Evolutionary conservation across 2,888 invertebrate genomes (phyloP).

Genomic region (Dromius quadrimaculatus): DNA sequence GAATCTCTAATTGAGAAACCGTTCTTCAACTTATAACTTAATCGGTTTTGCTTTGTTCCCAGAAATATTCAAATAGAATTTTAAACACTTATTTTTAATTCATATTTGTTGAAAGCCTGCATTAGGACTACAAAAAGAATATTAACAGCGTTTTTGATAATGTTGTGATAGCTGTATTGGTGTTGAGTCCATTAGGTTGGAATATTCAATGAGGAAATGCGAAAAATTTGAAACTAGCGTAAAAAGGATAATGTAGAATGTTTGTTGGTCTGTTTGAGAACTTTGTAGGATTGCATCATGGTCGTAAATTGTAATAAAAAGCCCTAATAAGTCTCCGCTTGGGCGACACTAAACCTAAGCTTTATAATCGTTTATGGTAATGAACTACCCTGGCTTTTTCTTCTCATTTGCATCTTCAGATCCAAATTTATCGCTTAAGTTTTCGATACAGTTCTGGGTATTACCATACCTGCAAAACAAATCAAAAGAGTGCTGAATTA

Average conservation of each 20-base stretch:
- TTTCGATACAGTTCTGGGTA: constrained; percentile 23
- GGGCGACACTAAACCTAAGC: constrained; percentile 55
- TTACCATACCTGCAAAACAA: constrained; percentile 17
- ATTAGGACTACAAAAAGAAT: background rate
- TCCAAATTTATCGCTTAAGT: constrained; percentile 44
- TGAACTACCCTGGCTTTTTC: constrained; percentile 54
- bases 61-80: constrained; percentile 9
- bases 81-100: constrained; percentile 4
- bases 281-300: too few species aligned
- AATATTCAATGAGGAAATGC: too few species aligned
- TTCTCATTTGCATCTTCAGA: constrained; percentile 39
- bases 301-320: constrained; percentile 44
- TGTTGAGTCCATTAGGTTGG: too few species aligned
- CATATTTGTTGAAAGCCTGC: background rate
- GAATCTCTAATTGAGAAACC: constrained; percentile 37
- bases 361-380: constrained; percentile 62
- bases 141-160: background rate
- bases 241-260: too few species aligned
- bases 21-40: constrained; percentile 20
- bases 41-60: constrained; percentile 25
- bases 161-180: too few species aligned
- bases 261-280: too few species aligned
- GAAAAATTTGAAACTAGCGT: too few species aligned
- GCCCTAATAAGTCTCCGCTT: constrained; percentile 37
- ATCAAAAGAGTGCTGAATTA: too few species aligned